Evolutionary conservation across 1,140 invertebrate species (phyloP).

Genomic region (Phenacoccus solenopsis): DNA sequence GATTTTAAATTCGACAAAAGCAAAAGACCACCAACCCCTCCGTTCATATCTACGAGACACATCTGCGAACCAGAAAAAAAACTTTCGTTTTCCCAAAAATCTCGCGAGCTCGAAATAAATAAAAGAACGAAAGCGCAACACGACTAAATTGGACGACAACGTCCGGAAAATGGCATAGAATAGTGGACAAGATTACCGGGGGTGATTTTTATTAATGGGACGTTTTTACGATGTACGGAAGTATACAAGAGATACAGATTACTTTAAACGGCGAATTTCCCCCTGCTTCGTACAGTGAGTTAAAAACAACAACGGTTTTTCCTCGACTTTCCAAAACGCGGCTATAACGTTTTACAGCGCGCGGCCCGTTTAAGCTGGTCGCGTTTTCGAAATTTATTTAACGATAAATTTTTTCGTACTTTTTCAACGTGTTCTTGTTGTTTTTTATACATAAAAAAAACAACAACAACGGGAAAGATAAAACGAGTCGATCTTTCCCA

Average conservation of each 20-base stretch:
- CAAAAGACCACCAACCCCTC: no score
- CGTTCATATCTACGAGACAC: no score
- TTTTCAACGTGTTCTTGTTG: no score
- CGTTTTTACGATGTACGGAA: not conserved
- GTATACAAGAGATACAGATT: not conserved
- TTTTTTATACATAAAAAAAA: no score
- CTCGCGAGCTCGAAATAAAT: not conserved
- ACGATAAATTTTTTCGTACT: not conserved
- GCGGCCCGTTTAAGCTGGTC: no score
- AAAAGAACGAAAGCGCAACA: not conserved
- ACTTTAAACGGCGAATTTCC: not conserved
- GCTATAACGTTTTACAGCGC: no score
- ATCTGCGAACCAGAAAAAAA: no score
- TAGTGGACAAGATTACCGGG: not conserved
- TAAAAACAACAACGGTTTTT: not conserved
- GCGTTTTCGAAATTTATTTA: slow-evolving; percentile 4
- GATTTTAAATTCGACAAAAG: no score
- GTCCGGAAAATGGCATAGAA: not conserved
- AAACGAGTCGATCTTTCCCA: no score
- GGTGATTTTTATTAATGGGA: slow-evolving; percentile 2
- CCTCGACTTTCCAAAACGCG: not conserved
- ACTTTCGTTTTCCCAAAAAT: no score
- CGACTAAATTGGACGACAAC: not conserved
- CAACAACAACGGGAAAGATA: no score
- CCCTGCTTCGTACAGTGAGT: not conserved